Conservation (phyloP, 1,140 invertebrate genomes). For the Aphidius ervi region DNA sequence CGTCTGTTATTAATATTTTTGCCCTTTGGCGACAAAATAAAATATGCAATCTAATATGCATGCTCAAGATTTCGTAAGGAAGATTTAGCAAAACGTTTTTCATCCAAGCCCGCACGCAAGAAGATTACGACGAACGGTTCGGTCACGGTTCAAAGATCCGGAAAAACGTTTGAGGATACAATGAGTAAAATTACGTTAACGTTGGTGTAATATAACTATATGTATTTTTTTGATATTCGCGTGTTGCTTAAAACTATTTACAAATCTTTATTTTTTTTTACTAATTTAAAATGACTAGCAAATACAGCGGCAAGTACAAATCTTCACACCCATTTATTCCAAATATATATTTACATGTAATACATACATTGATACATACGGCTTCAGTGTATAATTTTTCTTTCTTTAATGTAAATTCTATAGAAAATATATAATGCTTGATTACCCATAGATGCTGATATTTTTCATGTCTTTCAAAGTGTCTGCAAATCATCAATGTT, state of each 20-base stretch:
- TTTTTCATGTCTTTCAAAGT: too few relatives aligned
- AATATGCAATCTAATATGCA: constrained; percentile 6
- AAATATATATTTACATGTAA: constrained; percentile 5
- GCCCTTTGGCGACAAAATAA: not conserved
- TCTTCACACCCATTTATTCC: constrained; percentile 2
- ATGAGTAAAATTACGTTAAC: constrained; percentile 12
- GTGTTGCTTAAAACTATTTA: constrained; percentile 22
- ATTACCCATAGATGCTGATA: not conserved
- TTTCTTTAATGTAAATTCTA: too few relatives aligned
- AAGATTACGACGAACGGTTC: constrained; percentile 26
- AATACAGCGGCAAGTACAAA: constrained; percentile 25
- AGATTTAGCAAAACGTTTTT: constrained; percentile 21
- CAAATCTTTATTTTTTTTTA: constrained; percentile 19
- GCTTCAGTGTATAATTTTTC: too few relatives aligned
- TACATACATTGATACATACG: not conserved
- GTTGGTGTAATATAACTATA: not conserved
- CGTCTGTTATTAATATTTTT: not conserved
- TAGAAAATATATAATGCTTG: not conserved
- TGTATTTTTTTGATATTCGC: constrained; percentile 16
- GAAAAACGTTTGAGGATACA: constrained; percentile 23
- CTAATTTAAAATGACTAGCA: constrained; percentile 25
- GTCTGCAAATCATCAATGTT: too few relatives aligned
- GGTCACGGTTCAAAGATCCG: constrained; percentile 29
- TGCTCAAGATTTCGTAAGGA: not conserved
- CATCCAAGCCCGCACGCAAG: constrained; percentile 22